These are phyloP conservation scores for Stichopus horrens DNA, from an alignment of 53 echinoderm and acorn worm genomes.

Conservation along the genomic window DNA sequence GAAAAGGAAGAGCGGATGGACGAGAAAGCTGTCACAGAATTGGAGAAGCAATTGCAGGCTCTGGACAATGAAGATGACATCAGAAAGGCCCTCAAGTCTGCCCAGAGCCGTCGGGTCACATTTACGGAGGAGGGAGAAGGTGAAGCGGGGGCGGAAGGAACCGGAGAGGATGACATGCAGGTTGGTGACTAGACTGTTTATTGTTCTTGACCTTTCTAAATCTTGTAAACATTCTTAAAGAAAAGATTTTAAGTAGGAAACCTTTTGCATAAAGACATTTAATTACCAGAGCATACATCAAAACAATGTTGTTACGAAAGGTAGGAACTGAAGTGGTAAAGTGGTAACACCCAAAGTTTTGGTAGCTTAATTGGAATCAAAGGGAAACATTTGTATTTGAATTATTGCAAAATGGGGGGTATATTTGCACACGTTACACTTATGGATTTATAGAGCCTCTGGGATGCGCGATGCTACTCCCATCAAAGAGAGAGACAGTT, in stretches of 20 bases:
- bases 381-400: too few relatives aligned
- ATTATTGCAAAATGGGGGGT: too few relatives aligned
- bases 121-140: conserved; percentile 46
- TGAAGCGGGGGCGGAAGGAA: conserved; percentile 11
- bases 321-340: too few relatives aligned
- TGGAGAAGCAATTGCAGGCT: conserved; percentile 71
- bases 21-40: conserved; percentile 68
- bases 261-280: too few relatives aligned
- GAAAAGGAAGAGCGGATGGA: conserved; percentile 76
- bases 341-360: too few relatives aligned
- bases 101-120: conserved; percentile 53
- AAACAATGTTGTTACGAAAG: too few relatives aligned
- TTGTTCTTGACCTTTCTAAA: not conserved
- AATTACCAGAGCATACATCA: too few relatives aligned
- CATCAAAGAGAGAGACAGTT: too few relatives aligned
- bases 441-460: too few relatives aligned
- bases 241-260: not conserved
- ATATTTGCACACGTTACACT: too few relatives aligned
- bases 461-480: too few relatives aligned
- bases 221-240: not conserved
- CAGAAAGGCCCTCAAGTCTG: conserved; percentile 45
- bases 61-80: conserved; percentile 65
- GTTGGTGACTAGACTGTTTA: not conserved
- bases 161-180: not conserved
- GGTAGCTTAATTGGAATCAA: too few relatives aligned